Percentiles rank a stretch among this genome's conserved stretches.
Conservation (phyloP, 2,888 invertebrate genomes). For the Cataglyphis livida region DNA sequence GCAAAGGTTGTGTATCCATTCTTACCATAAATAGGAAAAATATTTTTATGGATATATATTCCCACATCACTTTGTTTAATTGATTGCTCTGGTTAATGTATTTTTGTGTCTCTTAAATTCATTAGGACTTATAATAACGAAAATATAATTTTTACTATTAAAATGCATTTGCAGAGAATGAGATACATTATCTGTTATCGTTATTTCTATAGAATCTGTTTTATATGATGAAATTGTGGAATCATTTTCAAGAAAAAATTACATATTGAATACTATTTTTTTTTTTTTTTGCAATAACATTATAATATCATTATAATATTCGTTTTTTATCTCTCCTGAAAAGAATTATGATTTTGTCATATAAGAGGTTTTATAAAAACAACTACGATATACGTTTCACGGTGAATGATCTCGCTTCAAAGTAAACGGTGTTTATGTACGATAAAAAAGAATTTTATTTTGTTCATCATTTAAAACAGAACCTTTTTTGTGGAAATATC, state of each 20-base stretch:
- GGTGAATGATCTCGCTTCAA: conserved; percentile 8
- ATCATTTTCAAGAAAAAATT: conserved; percentile 12
- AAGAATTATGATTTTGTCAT: background rate
- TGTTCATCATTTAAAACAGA: conserved; percentile 1
- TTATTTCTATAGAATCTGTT: conserved; percentile 20
- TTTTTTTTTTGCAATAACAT: background rate
- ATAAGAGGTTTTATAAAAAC: conserved; percentile 3
- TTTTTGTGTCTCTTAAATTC: background rate
- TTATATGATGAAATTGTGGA: background rate
- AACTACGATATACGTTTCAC: background rate
- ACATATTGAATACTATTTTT: background rate
- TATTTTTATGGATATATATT: background rate
- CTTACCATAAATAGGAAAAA: background rate
- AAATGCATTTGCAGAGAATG: background rate
- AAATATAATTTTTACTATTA: background rate
- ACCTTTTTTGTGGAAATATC: conserved; percentile 20
- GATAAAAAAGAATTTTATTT: conserved; percentile 6
- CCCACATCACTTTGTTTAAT: background rate
- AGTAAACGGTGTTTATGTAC: background rate
- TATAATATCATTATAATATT: background rate
- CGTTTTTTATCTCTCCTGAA: background rate
- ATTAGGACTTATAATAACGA: background rate
- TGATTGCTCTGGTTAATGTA: background rate
- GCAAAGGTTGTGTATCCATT: background rate
- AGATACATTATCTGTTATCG: background rate